Conservation (phyloP, 2,888 invertebrate species). For the Melanchra persicariae region DNA sequence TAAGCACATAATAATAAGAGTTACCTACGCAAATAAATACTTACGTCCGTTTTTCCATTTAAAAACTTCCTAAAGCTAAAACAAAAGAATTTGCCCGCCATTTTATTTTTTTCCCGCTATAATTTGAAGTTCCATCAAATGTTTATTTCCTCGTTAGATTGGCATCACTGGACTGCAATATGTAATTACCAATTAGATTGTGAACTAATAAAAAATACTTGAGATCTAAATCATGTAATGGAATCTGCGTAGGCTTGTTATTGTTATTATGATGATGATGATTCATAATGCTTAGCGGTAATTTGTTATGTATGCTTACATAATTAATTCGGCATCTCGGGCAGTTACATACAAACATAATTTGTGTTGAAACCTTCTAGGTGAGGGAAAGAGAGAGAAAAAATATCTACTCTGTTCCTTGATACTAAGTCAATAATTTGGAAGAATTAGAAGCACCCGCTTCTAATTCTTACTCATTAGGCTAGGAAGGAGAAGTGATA, state of each 20-base stretch:
- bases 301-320: conserved; percentile 17
- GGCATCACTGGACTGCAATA: conserved; percentile 46
- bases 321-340: conserved; percentile 1
- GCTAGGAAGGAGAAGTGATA: not conserved
- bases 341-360: not conserved
- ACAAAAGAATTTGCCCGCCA: conserved; percentile 52
- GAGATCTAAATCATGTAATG: conserved; percentile 46
- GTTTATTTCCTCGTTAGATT: conserved; percentile 62
- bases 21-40: conserved; percentile 15
- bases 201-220: conserved; percentile 38
- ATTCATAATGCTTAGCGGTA: conserved; percentile 31
- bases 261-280: conserved; percentile 26
- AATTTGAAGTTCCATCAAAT: conserved; percentile 37
- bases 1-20: conserved; percentile 45
- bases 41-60: not conserved
- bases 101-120: conserved; percentile 42
- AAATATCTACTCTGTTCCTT: too few species aligned
- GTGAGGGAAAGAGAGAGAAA: not conserved
- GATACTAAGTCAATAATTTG: too few species aligned
- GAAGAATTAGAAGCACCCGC: too few species aligned
- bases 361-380: not conserved
- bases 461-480: too few species aligned
- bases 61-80: conserved; percentile 41
- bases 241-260: conserved; percentile 50
- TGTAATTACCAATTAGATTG: conserved; percentile 43